Percentiles rank a stretch among this genome's conserved stretches.
Evolutionary conservation across 2,797 vertebrate species (phyloP).

Genomic region (Anabacerthia variegaticeps): DNA sequence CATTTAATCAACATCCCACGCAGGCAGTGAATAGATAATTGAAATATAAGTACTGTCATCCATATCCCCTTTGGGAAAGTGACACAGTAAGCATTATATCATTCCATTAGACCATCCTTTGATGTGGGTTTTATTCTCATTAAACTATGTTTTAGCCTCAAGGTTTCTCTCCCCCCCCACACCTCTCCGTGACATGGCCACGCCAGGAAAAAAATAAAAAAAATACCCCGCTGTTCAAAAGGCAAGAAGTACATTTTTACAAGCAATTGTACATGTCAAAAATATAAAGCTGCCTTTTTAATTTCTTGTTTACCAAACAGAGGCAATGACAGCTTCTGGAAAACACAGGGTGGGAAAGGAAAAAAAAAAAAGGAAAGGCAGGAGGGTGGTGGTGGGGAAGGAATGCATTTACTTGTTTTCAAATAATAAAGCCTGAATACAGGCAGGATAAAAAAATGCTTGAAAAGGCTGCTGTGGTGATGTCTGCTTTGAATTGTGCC

Average conservation of each 20-base stretch:
- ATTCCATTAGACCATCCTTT: slow-evolving; percentile 60
- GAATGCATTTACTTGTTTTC: slow-evolving; percentile 51
- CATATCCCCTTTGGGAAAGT: slow-evolving; percentile 60
- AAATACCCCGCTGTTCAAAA: slow-evolving; percentile 5
- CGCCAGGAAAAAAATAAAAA: background rate
- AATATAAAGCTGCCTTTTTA: slow-evolving; percentile 46
- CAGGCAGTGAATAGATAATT: slow-evolving; percentile 42
- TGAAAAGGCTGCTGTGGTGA: slow-evolving; percentile 2
- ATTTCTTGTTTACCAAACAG: slow-evolving; percentile 51
- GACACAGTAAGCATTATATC: slow-evolving; percentile 59
- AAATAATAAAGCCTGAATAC: slow-evolving; percentile 43
- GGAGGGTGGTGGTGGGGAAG: background rate
- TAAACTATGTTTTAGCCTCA: slow-evolving; percentile 54
- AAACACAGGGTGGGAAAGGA: background rate
- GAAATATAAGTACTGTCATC: slow-evolving; percentile 47
- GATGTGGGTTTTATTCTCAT: slow-evolving; percentile 63
- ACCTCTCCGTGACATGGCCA: background rate
- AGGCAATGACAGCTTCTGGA: slow-evolving; percentile 7
- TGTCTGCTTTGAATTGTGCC: slow-evolving; percentile 55
- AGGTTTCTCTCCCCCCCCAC: slow-evolving; percentile 27
- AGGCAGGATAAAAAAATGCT: slow-evolving; percentile 22
- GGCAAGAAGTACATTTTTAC: slow-evolving; percentile 12
- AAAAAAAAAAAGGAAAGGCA: background rate
- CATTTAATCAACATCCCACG: slow-evolving; percentile 43
- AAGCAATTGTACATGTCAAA: slow-evolving; percentile 38